Percentiles rank a stretch among this genome's conserved stretches.
These are phyloP conservation scores for Drosophila algonquin DNA, from an alignment of 2,888 invertebrate genomes.

Conservation along the genomic window DNA sequence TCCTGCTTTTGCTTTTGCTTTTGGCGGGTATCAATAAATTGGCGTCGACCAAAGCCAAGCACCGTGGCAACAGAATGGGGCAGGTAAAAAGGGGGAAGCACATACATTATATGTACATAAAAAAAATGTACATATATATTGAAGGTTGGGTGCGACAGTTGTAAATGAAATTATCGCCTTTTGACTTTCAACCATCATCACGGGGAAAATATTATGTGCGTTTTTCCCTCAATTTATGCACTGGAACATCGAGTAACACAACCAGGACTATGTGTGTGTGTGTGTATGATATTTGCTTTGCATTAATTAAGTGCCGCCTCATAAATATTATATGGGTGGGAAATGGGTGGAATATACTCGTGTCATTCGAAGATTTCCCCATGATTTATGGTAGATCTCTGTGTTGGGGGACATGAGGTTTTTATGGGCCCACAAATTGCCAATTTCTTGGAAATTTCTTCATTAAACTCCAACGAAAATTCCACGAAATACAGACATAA, in stretches of 20 bases:
- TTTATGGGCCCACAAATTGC: neutral
- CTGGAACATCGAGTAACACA: slow-evolving; percentile 14
- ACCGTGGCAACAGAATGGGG: slow-evolving; percentile 33
- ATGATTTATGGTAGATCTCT: neutral
- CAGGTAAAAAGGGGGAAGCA: slow-evolving; percentile 19
- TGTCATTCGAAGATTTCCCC: neutral
- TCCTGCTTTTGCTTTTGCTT: slow-evolving; percentile 21
- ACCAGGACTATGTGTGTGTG: slow-evolving; percentile 1
- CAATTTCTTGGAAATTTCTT: neutral
- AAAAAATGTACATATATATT: slow-evolving; percentile 4
- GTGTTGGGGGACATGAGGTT: neutral
- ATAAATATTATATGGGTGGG: slow-evolving; percentile 30
- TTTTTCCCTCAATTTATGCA: slow-evolving; percentile 20
- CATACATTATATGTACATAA: slow-evolving; percentile 3
- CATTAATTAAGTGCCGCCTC: slow-evolving; percentile 28
- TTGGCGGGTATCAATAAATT: slow-evolving; percentile 74
- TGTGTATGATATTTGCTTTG: slow-evolving; percentile 28
- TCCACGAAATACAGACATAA: neutral
- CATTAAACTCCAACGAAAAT: neutral
- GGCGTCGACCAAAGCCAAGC: slow-evolving; percentile 57
- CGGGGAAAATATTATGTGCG: slow-evolving; percentile 22
- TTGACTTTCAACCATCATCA: slow-evolving; percentile 37
- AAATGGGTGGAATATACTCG: neutral
- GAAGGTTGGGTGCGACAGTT: slow-evolving; percentile 29
- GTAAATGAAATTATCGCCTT: slow-evolving; percentile 43